A percentile compares a stretch with the other conserved stretches of the same genome.
Evolutionary conservation across 2,888 invertebrate species (phyloP).

Genomic region (Actias luna): DNA sequence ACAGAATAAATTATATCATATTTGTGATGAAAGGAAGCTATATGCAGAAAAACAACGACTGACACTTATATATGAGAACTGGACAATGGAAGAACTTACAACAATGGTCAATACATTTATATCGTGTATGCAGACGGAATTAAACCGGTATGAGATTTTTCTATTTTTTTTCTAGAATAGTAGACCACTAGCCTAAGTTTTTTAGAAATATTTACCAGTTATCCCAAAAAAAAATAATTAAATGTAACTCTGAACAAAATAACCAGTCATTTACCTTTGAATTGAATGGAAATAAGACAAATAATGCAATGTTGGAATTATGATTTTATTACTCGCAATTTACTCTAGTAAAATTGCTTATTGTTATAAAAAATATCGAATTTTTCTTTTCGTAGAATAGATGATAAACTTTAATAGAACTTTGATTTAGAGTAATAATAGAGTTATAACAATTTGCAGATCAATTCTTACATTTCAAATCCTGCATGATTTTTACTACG

Average conservation of each 20-base stretch:
- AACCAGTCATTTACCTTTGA: not conserved
- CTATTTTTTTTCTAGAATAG: constrained; percentile 21
- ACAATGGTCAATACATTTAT: constrained; percentile 80
- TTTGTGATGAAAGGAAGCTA: constrained; percentile 80
- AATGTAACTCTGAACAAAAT: not conserved
- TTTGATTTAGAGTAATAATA: constrained; percentile 13
- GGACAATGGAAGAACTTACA: constrained; percentile 79
- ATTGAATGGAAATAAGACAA: too few species aligned
- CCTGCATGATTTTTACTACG: constrained; percentile 70
- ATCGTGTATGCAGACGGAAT: constrained; percentile 82
- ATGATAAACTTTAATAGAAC: not conserved
- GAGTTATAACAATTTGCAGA: constrained; percentile 48
- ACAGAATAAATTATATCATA: constrained; percentile 74
- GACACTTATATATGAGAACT: constrained; percentile 78
- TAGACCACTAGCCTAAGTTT: not conserved
- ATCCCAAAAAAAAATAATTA: not conserved
- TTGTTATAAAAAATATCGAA: not conserved
- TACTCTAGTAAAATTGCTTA: not conserved
- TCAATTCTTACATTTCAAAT: constrained; percentile 66
- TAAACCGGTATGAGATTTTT: constrained; percentile 77
- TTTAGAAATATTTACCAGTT: not conserved
- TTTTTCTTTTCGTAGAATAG: not conserved
- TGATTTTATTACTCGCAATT: too few species aligned
- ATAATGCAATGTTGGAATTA: too few species aligned
- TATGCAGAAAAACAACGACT: constrained; percentile 78